Evolutionary conservation across 1,140 invertebrate species (phyloP).

Genomic region (Hylaeus anthracinus): DNA sequence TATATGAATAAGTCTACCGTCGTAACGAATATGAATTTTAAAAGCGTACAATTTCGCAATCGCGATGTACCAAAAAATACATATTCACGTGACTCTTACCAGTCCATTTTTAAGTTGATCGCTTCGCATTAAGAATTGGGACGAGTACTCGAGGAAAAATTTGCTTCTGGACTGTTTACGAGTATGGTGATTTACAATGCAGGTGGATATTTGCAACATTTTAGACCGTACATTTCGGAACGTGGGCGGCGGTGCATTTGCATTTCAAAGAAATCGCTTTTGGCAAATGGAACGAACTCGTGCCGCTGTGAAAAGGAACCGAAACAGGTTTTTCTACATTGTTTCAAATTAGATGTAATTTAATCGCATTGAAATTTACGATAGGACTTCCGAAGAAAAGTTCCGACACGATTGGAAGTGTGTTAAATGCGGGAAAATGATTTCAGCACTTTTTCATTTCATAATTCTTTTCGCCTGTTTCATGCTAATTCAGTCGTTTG

Average conservation of each 20-base stretch:
- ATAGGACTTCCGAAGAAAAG: background rate
- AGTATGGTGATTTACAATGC: background rate
- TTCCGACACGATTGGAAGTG: background rate
- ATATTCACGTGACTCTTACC: background rate
- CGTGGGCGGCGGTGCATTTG: background rate
- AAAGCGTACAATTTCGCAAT: no score
- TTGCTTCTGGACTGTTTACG: background rate
- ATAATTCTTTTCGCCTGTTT: background rate
- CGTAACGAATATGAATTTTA: no score
- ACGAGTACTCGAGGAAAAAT: background rate
- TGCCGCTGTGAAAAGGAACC: background rate
- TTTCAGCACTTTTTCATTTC: background rate
- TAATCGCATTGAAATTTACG: background rate
- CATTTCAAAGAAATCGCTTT: constrained; percentile 3
- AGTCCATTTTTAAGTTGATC: background rate
- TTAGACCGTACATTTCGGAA: background rate
- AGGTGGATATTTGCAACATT: background rate
- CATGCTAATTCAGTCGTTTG: background rate
- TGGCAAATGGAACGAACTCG: background rate
- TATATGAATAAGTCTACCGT: no score
- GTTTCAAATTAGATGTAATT: constrained; percentile 6
- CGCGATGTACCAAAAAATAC: background rate
- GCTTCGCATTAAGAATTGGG: background rate
- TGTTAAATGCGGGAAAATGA: background rate
- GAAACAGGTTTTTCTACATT: background rate